Evolutionary conservation across 1,140 invertebrate species (phyloP).

Genomic region (Leguminivora glycinivorella): DNA sequence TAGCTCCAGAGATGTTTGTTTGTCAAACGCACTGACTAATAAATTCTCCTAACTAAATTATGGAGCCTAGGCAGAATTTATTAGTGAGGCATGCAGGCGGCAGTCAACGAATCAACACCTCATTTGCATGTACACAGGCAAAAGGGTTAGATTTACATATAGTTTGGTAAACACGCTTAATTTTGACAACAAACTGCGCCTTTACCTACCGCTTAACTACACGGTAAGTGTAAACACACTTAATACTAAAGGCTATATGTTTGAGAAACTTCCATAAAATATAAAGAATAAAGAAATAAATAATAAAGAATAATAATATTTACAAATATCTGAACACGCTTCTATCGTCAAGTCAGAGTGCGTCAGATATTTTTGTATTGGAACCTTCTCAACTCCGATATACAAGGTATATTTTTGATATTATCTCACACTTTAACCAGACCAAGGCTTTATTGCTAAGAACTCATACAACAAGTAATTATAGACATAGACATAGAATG

Average conservation of each 20-base stretch:
- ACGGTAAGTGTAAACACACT: neutral
- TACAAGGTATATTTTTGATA: too few species aligned
- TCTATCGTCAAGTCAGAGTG: too few species aligned
- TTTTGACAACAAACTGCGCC: conserved; percentile 11
- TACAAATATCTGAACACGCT: too few species aligned
- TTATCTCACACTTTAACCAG: too few species aligned
- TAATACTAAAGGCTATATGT: neutral
- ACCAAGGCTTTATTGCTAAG: too few species aligned
- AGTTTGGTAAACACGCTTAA: conserved; percentile 22
- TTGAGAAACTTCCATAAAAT: too few species aligned
- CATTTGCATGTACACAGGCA: conserved; percentile 20
- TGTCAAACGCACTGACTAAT: neutral
- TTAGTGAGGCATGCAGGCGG: neutral
- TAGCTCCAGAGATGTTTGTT: neutral
- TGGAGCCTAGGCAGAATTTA: conserved; percentile 4
- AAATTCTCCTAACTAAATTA: neutral
- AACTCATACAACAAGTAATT: too few species aligned
- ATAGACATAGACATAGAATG: too few species aligned
- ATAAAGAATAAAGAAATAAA: too few species aligned
- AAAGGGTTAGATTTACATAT: conserved; percentile 24
- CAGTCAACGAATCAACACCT: conserved; percentile 1
- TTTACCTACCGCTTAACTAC: neutral
- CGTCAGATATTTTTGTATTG: too few species aligned
- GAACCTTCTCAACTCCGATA: too few species aligned
- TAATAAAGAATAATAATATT: too few species aligned